Conservation (phyloP, 2,113 vertebrate species). For the Sciurus niger region DNA sequence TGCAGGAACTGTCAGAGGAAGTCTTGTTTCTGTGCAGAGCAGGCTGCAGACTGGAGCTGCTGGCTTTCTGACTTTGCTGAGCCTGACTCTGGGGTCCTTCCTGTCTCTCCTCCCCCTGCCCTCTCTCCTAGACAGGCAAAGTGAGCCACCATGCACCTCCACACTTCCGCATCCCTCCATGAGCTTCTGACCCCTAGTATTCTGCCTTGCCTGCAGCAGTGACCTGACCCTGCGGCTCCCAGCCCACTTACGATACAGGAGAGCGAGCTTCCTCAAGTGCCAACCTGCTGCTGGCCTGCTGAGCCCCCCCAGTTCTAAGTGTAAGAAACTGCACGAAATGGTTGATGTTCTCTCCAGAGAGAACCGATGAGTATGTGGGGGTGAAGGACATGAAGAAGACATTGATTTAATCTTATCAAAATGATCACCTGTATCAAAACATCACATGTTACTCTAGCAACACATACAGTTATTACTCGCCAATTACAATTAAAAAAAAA, state of each 20-base stretch:
- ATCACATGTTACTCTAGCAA: neutral
- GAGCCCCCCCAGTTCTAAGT: neutral
- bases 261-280: neutral
- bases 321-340: neutral
- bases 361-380: neutral
- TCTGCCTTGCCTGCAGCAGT: neutral
- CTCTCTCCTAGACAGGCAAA: neutral
- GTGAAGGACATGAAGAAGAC: neutral
- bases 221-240: neutral
- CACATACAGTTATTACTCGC: neutral
- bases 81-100: neutral
- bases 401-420: neutral
- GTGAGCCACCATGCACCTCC: neutral
- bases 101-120: neutral
- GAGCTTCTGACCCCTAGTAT: too few relatives aligned
- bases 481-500: too few relatives aligned
- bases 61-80: neutral
- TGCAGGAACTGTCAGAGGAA: fast-evolving
- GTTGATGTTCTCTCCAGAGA: neutral
- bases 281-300: neutral
- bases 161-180: fast-evolving
- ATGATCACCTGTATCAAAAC: neutral
- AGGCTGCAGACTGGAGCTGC: neutral
- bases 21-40: neutral
- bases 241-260: too few relatives aligned